Evolutionary conservation across 2,113 vertebrate species (phyloP).

Genomic region (Leptocoma aspasia): DNA sequence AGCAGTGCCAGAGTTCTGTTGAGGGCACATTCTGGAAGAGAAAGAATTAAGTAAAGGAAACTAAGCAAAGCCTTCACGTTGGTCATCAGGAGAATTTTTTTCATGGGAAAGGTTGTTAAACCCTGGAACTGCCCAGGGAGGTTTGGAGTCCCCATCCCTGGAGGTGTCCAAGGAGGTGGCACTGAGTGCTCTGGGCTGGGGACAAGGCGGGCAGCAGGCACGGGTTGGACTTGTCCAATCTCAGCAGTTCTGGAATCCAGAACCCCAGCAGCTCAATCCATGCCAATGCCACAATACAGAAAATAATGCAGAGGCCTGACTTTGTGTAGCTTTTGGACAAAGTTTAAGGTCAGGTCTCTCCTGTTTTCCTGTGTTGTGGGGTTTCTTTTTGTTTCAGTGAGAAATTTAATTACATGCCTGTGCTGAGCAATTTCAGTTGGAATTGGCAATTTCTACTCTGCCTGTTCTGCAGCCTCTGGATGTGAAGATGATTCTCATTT

Average conservation of each 20-base stretch:
- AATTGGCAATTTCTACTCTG: slow-evolving; percentile 4
- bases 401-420: slow-evolving; percentile 13
- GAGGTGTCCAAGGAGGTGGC: not conserved
- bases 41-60: not conserved
- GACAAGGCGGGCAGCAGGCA: accelerated
- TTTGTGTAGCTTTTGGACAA: not conserved
- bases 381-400: not conserved
- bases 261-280: not conserved
- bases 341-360: not conserved
- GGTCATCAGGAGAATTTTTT: not conserved
- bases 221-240: accelerated
- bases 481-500: slow-evolving; percentile 7
- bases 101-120: not conserved
- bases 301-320: not conserved
- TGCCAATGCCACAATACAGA: not conserved
- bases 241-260: not conserved
- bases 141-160: not conserved
- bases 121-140: not conserved
- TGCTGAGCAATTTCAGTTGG: not conserved
- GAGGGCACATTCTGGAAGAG: not conserved
- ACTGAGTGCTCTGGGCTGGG: not conserved
- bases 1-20: not conserved
- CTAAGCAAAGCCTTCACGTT: accelerated
- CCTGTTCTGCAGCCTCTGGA: not conserved
- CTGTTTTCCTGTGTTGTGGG: not conserved